A percentile compares a stretch with the other conserved stretches of the same genome.
phyloP scores from a whole-genome alignment of 1,140 invertebrate species.

The Drosophila mojavensis region DNA sequence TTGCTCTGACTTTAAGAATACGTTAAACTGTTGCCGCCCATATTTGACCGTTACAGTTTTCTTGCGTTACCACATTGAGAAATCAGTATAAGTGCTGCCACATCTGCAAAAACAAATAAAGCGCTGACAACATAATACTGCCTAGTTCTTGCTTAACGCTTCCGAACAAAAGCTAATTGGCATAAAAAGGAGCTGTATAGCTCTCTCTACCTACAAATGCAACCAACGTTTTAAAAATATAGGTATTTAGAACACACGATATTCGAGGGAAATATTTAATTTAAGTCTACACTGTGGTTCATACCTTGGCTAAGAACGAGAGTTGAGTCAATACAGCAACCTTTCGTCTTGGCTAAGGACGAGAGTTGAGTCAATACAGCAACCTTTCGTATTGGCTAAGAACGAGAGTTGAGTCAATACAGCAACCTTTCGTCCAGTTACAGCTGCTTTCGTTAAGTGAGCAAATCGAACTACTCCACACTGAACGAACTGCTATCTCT shows the following conservation, averaged over 20 bases:
- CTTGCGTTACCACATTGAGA: neutral
- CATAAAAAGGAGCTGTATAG: neutral
- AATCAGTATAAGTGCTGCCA: neutral
- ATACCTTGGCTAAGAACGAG: neutral
- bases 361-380: neutral
- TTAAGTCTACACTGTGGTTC: neutral
- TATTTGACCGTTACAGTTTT: neutral
- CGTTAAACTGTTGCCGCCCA: too few relatives aligned
- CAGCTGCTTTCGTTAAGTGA: too few relatives aligned
- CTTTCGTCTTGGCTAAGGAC: too few relatives aligned
- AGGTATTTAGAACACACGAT: slow-evolving; percentile 34
- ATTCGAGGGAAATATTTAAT: slow-evolving; percentile 1
- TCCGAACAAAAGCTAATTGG: neutral
- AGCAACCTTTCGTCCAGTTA: too few relatives aligned
- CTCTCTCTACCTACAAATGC: too few relatives aligned
- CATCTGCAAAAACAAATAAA: neutral
- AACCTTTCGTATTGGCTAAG: neutral
- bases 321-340: neutral
- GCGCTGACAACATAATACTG: neutral
- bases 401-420: neutral
- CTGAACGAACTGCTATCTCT: neutral
- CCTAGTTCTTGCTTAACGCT: neutral
- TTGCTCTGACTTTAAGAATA: too few relatives aligned
- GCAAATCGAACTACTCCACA: neutral
- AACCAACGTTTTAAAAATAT: neutral